Evolutionary conservation across 2,113 vertebrate species (phyloP).

Genomic region (Murina feae): DNA sequence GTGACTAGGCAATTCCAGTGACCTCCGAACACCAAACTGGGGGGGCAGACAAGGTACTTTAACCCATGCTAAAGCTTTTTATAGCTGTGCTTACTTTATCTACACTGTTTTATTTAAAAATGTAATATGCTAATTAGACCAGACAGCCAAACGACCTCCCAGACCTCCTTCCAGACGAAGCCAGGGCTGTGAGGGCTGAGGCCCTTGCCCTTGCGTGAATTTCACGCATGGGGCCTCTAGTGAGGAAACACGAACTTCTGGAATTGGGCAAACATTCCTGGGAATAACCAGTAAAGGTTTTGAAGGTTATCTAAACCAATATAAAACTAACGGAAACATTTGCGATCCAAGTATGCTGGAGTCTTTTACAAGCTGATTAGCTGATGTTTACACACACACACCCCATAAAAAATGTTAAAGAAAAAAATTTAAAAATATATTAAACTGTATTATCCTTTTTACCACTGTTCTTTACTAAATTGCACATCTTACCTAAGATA

Average conservation of each 20-base stretch:
- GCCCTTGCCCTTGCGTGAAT: too few relatives aligned
- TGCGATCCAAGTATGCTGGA: neutral
- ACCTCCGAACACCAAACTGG: neutral
- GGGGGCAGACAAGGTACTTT: neutral
- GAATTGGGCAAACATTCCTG: constrained; percentile 4
- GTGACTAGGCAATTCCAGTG: neutral
- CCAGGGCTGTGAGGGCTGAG: too few relatives aligned
- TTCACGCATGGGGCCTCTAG: too few relatives aligned
- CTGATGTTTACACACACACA: neutral
- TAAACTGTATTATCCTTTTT: neutral
- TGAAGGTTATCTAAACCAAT: constrained; percentile 24
- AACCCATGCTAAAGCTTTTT: neutral
- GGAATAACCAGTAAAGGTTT: neutral
- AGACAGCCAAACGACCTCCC: too few relatives aligned
- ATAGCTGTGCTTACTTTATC: neutral
- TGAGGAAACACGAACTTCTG: constrained; percentile 20
- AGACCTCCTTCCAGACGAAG: too few relatives aligned
- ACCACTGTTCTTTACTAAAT: constrained; percentile 2
- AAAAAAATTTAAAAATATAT: constrained; percentile 1
- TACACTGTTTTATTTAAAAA: too few relatives aligned
- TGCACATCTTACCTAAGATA: neutral
- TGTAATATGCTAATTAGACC: too few relatives aligned
- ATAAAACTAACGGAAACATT: constrained; percentile 34
- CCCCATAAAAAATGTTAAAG: neutral
- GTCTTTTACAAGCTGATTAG: neutral